Percentiles rank a stretch among this genome's conserved stretches.
Evolutionary conservation across 2,888 invertebrate species (phyloP).

Genomic region (Nemurella pictetii): DNA sequence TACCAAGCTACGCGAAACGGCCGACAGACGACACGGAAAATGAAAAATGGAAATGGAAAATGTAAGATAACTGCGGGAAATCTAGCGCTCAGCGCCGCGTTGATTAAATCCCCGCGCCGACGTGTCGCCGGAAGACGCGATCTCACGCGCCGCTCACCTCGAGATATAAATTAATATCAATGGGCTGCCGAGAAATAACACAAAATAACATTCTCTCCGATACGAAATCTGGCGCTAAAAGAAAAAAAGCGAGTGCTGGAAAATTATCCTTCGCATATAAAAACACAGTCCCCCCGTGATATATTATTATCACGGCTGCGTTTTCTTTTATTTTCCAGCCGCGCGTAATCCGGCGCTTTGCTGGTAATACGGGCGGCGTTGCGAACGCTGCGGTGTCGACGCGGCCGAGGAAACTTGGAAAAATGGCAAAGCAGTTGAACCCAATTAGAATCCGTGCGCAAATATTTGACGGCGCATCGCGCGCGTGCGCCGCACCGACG

Average conservation of each 20-base stretch:
- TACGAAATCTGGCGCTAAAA: not conserved
- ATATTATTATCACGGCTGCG: too few relatives aligned
- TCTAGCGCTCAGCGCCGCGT: not conserved
- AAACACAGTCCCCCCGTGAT: too few relatives aligned
- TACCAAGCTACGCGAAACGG: too few relatives aligned
- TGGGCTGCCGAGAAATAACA: not conserved
- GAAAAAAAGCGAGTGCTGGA: not conserved
- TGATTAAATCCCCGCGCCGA: not conserved
- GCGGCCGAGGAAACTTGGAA: not conserved
- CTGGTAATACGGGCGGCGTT: too few relatives aligned
- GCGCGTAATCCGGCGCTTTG: too few relatives aligned
- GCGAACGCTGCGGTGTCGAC: too few relatives aligned
- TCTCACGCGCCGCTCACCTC: not conserved
- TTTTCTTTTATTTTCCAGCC: not conserved
- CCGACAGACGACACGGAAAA: too few relatives aligned
- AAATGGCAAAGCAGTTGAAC: not conserved
- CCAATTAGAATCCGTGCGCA: not conserved
- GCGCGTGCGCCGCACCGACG: not conserved
- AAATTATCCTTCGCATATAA: not conserved
- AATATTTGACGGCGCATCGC: too few relatives aligned
- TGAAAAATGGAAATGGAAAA: too few relatives aligned
- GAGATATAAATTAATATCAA: not conserved
- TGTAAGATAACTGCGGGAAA: not conserved
- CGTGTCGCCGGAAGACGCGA: not conserved
- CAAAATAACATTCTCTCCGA: not conserved